phyloP scores from a whole-genome alignment of 2,888 invertebrate genomes.

The Marasmarcha lunaedactyla region DNA sequence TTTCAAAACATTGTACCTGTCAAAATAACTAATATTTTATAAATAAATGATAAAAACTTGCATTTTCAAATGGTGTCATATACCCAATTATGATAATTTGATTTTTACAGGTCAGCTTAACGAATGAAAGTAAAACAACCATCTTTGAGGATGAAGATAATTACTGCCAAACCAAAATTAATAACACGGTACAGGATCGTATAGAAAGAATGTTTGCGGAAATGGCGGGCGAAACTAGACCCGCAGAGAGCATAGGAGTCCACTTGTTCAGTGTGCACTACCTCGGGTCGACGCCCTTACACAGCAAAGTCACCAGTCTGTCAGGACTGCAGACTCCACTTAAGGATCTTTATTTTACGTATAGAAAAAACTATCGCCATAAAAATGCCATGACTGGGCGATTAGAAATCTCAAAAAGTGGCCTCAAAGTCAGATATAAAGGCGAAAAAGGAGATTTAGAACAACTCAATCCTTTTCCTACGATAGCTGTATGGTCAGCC shows the following conservation, averaged over 20 bases:
- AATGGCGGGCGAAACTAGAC: slow-evolving; percentile 70
- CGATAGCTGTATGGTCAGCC: slow-evolving; percentile 94
- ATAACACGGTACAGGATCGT: slow-evolving; percentile 84
- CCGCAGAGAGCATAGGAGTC: slow-evolving; percentile 65
- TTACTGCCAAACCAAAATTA: slow-evolving; percentile 49
- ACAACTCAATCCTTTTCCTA: slow-evolving; percentile 85
- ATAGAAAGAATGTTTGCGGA: slow-evolving; percentile 89
- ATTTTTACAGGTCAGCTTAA: slow-evolving; percentile 43
- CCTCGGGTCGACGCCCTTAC: slow-evolving; percentile 82
- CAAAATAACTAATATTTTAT: too few species aligned
- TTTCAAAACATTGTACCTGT: too few species aligned
- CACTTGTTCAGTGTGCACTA: slow-evolving; percentile 82
- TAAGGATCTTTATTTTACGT: slow-evolving; percentile 77
- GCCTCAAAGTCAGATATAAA: slow-evolving; percentile 79
- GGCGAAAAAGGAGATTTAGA: slow-evolving; percentile 73
- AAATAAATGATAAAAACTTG: too few species aligned
- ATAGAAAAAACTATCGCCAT: slow-evolving; percentile 64
- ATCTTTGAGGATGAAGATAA: slow-evolving; percentile 53
- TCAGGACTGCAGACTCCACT: slow-evolving; percentile 86
- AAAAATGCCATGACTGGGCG: slow-evolving; percentile 69
- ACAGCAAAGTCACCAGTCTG: slow-evolving; percentile 84
- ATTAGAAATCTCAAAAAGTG: slow-evolving; percentile 76
- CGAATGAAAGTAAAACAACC: slow-evolving; percentile 36
- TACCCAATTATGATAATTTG: too few species aligned
- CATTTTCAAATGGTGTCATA: too few species aligned